Percentiles rank a stretch among this genome's conserved stretches.
phyloP scores from a whole-genome alignment of 1,140 invertebrate species.

The Drosophila obscura region DNA sequence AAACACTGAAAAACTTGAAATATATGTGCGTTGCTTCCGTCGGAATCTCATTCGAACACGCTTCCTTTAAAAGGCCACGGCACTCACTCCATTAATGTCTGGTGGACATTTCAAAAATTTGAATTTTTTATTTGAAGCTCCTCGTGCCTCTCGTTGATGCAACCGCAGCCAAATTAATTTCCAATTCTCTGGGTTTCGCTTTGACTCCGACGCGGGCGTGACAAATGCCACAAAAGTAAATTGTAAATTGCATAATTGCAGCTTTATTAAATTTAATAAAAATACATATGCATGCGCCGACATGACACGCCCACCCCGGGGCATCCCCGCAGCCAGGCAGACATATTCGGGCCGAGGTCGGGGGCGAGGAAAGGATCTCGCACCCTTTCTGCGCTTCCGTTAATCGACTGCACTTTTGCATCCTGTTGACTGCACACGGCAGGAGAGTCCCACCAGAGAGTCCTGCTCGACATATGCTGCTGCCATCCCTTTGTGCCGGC shows the following conservation, averaged over 20 bases:
- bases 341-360: background rate
- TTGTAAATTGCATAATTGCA: conserved; percentile 62
- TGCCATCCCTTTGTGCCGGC: background rate
- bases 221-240: conserved; percentile 68
- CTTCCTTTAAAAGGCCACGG: too few relatives aligned
- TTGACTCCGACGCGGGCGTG: conserved; percentile 30
- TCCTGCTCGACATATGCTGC: conserved; percentile 11
- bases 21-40: too few relatives aligned
- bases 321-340: conserved; percentile 2
- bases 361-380: conserved; percentile 20
- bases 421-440: conserved; percentile 62
- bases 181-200: conserved; percentile 39
- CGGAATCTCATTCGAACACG: too few relatives aligned
- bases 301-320: conserved; percentile 43
- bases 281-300: conserved; percentile 47
- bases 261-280: conserved; percentile 81
- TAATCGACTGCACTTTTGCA: conserved; percentile 79
- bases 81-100: conserved; percentile 19
- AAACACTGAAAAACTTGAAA: too few relatives aligned
- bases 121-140: conserved; percentile 1
- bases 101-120: conserved; percentile 10
- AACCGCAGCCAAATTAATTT: conserved; percentile 73
- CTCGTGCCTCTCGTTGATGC: conserved; percentile 10
- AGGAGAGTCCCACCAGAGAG: too few relatives aligned
- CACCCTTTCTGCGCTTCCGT: conserved; percentile 53